phyloP scores from a whole-genome alignment of 2,797 vertebrate genomes.

The Leptatherina wallacei region DNA sequence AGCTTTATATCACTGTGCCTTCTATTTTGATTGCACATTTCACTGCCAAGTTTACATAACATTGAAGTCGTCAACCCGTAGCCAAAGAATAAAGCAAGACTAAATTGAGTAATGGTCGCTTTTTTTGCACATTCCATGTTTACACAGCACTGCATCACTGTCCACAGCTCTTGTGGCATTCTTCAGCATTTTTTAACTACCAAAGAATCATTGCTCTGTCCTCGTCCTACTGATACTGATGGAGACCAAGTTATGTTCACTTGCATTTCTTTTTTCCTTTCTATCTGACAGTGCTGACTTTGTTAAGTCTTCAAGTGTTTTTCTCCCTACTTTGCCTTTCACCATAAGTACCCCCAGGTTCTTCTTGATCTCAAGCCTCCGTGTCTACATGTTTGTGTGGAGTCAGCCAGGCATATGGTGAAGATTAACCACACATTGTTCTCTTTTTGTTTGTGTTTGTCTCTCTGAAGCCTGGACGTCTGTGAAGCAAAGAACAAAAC shows the following conservation, averaged over 20 bases:
- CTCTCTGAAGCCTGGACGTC: constrained; percentile 38
- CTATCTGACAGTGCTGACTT: neutral
- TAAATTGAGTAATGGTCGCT: constrained; percentile 11
- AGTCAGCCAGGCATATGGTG: constrained; percentile 55
- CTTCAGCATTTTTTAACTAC: neutral
- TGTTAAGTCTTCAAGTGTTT: constrained; percentile 2
- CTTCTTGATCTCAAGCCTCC: constrained; percentile 43
- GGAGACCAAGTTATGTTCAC: neutral
- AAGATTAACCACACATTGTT: constrained; percentile 70
- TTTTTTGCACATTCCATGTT: neutral
- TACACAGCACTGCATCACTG: neutral
- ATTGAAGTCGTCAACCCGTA: constrained; percentile 25
- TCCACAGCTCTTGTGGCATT: neutral
- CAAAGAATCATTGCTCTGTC: neutral
- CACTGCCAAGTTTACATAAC: constrained; percentile 35
- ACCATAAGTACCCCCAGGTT: constrained; percentile 12
- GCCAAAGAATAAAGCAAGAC: constrained; percentile 20
- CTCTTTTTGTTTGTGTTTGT: constrained; percentile 56
- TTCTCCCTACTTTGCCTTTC: constrained; percentile 8
- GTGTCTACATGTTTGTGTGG: constrained; percentile 48
- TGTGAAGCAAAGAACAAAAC: constrained; percentile 54
- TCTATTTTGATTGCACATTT: constrained; percentile 37
- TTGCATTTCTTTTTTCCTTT: constrained; percentile 10
- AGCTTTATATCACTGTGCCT: constrained; percentile 24
- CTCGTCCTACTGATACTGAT: neutral